phyloP scores from a whole-genome alignment of 2,888 invertebrate species.

The Brenthis ino region DNA sequence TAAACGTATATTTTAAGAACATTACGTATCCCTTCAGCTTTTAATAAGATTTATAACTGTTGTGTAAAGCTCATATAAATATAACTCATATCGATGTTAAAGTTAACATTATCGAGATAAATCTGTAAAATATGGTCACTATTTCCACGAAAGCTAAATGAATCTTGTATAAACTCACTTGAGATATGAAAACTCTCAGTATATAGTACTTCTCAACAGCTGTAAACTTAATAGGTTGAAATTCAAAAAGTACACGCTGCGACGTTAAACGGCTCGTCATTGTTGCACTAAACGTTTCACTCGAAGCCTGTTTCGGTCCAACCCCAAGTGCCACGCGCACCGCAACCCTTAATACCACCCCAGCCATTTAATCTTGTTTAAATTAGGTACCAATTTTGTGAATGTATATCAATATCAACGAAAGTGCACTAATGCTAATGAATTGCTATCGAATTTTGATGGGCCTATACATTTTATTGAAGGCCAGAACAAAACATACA shows the following conservation, averaged over 20 bases:
- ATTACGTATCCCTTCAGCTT: not conserved
- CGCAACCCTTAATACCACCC: slow-evolving; percentile 5
- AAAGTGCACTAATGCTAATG: slow-evolving; percentile 10
- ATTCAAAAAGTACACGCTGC: not conserved
- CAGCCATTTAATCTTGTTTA: not conserved
- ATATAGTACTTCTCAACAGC: not conserved
- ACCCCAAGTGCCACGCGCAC: slow-evolving; percentile 15
- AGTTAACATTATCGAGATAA: not conserved
- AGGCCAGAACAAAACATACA: too few relatives aligned
- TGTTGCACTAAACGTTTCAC: slow-evolving; percentile 15
- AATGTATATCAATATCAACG: slow-evolving; percentile 9
- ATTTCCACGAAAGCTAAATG: not conserved
- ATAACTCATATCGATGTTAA: not conserved
- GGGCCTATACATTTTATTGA: too few relatives aligned
- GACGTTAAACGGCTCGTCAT: not conserved
- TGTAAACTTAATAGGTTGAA: slow-evolving; percentile 2
- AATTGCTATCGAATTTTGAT: too few relatives aligned
- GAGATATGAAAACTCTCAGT: not conserved
- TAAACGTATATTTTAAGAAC: slow-evolving; percentile 2
- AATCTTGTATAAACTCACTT: not conserved
- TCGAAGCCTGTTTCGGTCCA: slow-evolving; percentile 12
- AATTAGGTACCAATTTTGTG: slow-evolving; percentile 13
- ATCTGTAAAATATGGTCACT: too few relatives aligned
- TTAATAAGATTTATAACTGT: not conserved
- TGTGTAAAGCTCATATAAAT: not conserved